Evolutionary conservation across 2,888 invertebrate species (phyloP).

Genomic region (Rhagonycha fulva): DNA sequence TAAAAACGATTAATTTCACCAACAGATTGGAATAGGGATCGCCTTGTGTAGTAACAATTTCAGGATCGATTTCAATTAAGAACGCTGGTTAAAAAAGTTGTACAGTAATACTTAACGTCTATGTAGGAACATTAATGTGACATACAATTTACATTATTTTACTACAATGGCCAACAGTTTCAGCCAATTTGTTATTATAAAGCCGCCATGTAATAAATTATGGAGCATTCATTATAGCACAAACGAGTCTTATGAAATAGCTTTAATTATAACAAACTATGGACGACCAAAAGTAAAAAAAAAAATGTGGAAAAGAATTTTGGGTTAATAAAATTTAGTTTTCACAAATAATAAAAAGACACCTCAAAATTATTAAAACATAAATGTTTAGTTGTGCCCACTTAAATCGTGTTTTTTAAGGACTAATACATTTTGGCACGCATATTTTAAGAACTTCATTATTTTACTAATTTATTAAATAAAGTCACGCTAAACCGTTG

Average conservation of each 20-base stretch:
- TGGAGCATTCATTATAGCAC: not conserved
- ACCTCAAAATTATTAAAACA: not conserved
- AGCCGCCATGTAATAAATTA: not conserved
- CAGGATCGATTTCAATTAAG: not conserved
- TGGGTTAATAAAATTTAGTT: not conserved
- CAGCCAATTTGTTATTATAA: not conserved
- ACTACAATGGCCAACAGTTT: not conserved
- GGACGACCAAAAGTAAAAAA: not conserved
- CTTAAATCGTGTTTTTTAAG: not conserved
- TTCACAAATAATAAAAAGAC: not conserved
- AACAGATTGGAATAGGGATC: not conserved
- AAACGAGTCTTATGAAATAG: not conserved
- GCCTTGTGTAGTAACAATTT: not conserved
- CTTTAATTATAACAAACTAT: not conserved
- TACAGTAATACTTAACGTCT: not conserved
- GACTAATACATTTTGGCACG: not conserved
- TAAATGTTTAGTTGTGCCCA: not conserved
- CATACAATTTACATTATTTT: not conserved
- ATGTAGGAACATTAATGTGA: not conserved
- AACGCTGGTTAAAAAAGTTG: not conserved
- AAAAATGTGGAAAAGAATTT: not conserved
- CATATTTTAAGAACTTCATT: not conserved
- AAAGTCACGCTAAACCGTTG: not conserved
- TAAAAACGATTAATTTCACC: too few relatives aligned
- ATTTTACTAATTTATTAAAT: not conserved